A percentile compares a stretch with the other conserved stretches of the same genome.
These are phyloP conservation scores for Calidris pugnax DNA, from an alignment of 2,113 vertebrate species.

Conservation along the genomic window DNA sequence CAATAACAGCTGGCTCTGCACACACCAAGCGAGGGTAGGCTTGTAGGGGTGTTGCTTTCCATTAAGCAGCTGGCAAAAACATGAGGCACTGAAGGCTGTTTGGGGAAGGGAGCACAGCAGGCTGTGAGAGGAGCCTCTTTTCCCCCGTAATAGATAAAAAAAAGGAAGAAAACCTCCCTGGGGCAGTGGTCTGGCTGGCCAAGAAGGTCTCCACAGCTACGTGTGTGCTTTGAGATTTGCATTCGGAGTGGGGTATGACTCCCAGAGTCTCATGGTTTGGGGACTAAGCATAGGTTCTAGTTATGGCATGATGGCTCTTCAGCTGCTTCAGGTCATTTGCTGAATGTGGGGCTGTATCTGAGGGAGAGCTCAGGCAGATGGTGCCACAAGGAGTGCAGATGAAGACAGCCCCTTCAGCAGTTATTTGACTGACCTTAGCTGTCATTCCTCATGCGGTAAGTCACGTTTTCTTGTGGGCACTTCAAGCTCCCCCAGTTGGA, in stretches of 20 bases:
- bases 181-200: background rate
- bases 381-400: background rate
- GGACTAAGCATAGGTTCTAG: background rate
- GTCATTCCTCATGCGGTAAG: background rate
- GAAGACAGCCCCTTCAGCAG: background rate
- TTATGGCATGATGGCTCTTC: background rate
- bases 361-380: background rate
- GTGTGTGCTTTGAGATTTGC: background rate
- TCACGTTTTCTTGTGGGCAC: background rate
- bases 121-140: background rate
- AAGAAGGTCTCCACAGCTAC: background rate
- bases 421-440: background rate
- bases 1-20: background rate
- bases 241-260: background rate
- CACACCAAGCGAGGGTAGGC: background rate
- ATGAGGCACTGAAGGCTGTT: background rate
- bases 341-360: background rate
- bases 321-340: background rate
- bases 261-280: background rate
- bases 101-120: background rate
- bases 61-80: background rate
- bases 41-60: background rate
- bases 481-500: background rate
- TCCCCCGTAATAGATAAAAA: background rate
- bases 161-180: background rate